Evolutionary conservation across 2,888 invertebrate species (phyloP), one percentile per base, ranked within the genome.

Genomic region (Ceraclea dissimilis): DNA sequence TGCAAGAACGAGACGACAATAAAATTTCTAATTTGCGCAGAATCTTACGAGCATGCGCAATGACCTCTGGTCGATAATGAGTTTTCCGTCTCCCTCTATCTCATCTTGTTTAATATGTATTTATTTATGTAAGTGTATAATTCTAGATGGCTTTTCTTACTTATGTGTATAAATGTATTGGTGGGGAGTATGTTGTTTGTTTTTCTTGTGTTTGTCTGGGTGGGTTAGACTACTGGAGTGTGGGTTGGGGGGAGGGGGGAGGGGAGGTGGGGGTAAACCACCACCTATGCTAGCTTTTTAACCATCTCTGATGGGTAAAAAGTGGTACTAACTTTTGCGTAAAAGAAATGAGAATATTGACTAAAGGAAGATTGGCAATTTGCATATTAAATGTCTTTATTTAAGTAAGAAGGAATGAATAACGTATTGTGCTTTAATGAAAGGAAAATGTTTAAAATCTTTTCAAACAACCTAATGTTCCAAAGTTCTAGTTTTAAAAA

Each of bases 51-150:
- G 78, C 78, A 78, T 77, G 78, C 78, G 78, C 78, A 69, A 69
- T 75, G 77, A 77, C 77, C 78, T 68, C 69, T 75, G 78, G 78
- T 78, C 78, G 78, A 78, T 78, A 78, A 78, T 78, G 78, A 78
- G 75, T 68, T 68, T 67, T 71, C 71, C 74, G 73, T 74, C 76
- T 73, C 74, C 68, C 74, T 60, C 74, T 57, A 54, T 47, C 57
- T 57, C 60, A 51, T 58, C 53, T 51, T 50, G 56, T 53, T 61
- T 61, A 61, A 61, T 61, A 61, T 61, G 61, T 61, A 61, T 61
- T 61, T 61, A 61, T 61, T 61, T 61, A 61, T 59, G 59, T 61
- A 59, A 59, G 61, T 56, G 59, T 61, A 61, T 61, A 59, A 61
- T 61, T 58, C 57, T 49, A 26, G 52, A 39, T 48, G 33, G 49